phyloP scores from a whole-genome alignment of 1,140 invertebrate species.

The Drosophila bocqueti region DNA sequence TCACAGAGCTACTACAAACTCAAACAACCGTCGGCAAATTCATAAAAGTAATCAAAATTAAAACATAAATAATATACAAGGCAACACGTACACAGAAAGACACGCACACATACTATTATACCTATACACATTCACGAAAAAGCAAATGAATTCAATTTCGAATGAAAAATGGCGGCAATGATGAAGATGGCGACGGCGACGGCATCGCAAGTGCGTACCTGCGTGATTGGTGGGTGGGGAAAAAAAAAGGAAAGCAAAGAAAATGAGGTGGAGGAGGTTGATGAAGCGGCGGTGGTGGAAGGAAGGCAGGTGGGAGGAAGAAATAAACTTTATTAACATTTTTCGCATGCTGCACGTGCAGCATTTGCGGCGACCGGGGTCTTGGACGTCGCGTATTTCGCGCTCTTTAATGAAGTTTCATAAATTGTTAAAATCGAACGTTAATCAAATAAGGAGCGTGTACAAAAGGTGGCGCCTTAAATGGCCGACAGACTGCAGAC shows the following conservation, averaged over 20 bases:
- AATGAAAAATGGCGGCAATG: conserved; percentile 80
- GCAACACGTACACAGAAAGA: conserved; percentile 51
- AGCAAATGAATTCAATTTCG: conserved; percentile 78
- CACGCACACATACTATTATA: conserved; percentile 10
- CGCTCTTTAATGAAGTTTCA: conserved; percentile 78
- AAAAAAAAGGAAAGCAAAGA: conserved; percentile 10
- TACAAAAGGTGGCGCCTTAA: conserved; percentile 65
- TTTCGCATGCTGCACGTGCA: conserved; percentile 80
- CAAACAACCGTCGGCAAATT: conserved; percentile 23
- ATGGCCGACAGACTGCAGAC: conserved; percentile 74
- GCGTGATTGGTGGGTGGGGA: conserved; percentile 18
- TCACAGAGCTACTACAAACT: conserved; percentile 2
- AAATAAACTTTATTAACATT: conserved; percentile 80
- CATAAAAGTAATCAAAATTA: conserved; percentile 56
- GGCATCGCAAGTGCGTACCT: conserved; percentile 36
- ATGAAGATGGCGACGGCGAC: conserved; percentile 69
- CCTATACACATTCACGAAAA: conserved; percentile 9
- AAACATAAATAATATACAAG: conserved; percentile 70
- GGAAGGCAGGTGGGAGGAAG: conserved; percentile 24
- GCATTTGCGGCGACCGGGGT: conserved; percentile 30
- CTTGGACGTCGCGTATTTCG: conserved; percentile 47
- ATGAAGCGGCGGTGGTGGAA: not conserved
- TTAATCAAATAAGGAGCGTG: conserved; percentile 81
- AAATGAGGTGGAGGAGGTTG: conserved; percentile 8
- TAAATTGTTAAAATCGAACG: conserved; percentile 81